A percentile compares a stretch with the other conserved stretches of the same genome.
Conservation (phyloP, 2,888 invertebrate species). For the Thymelicus sylvestris region DNA sequence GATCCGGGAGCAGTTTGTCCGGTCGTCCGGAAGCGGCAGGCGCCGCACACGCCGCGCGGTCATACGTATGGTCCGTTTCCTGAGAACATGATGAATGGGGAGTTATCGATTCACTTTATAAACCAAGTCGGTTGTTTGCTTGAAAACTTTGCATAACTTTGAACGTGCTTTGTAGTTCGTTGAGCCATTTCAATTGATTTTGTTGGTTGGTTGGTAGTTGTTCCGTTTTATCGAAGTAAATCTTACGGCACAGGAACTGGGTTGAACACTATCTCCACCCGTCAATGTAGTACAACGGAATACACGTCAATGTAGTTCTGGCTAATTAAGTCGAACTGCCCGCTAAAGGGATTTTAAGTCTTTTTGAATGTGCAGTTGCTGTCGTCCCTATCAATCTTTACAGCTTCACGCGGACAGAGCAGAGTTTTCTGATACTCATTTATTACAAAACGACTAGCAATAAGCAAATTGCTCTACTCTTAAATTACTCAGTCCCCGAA, state of each 20-base stretch:
- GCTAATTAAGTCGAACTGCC: too few relatives aligned
- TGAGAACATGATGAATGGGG: slow-evolving; percentile 54
- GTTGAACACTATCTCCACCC: too few relatives aligned
- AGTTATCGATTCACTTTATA: slow-evolving; percentile 18
- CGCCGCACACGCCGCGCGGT: slow-evolving; percentile 12
- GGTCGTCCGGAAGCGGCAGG: slow-evolving; percentile 11
- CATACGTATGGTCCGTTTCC: slow-evolving; percentile 52
- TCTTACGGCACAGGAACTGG: too few relatives aligned
- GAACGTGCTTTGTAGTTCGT: background rate
- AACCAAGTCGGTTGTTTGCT: background rate
- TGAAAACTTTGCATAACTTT: slow-evolving; percentile 8
- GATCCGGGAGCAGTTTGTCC: slow-evolving; percentile 5
- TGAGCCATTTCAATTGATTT: background rate
- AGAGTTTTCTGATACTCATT: too few relatives aligned
- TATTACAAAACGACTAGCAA: too few relatives aligned
- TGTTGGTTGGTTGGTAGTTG: background rate
- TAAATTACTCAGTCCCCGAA: background rate
- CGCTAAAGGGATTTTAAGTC: too few relatives aligned
- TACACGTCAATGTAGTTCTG: too few relatives aligned
- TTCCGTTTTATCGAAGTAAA: too few relatives aligned
- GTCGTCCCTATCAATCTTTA: too few relatives aligned
- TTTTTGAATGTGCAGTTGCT: too few relatives aligned
- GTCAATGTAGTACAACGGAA: too few relatives aligned
- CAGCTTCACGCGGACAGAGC: too few relatives aligned
- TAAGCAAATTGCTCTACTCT: background rate